Conservation (phyloP, 2,888 invertebrate species). For the Chaetogeoica ovagalla region DNA sequence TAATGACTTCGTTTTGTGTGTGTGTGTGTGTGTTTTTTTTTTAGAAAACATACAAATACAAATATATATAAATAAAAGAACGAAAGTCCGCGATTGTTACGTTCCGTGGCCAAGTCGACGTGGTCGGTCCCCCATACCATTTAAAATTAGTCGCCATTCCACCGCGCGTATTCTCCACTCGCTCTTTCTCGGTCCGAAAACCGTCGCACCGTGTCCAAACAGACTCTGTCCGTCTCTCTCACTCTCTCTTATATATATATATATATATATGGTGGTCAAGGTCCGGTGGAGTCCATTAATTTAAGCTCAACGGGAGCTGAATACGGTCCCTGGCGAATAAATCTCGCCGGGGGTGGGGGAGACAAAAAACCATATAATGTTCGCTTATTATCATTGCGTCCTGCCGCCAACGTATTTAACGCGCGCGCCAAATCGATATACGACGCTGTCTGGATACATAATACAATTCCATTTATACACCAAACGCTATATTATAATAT, state of each 20-base stretch:
- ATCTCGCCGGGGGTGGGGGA: constrained; percentile 9
- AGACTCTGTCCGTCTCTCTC: too few relatives aligned
- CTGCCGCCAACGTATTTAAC: too few relatives aligned
- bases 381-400: constrained; percentile 3
- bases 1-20: constrained; percentile 1
- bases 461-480: too few relatives aligned
- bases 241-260: background rate
- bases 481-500: too few relatives aligned
- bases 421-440: constrained; percentile 1
- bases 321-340: constrained; percentile 22
- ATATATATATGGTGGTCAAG: constrained; percentile 40
- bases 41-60: background rate
- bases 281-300: constrained; percentile 48
- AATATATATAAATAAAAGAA: background rate
- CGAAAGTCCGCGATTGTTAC: constrained; percentile 22
- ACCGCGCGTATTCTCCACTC: background rate
- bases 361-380: constrained; percentile 18
- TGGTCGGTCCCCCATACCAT: constrained; percentile 28
- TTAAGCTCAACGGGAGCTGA: constrained; percentile 26
- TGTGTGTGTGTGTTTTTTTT: background rate
- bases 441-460: constrained; percentile 4
- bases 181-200: constrained; percentile 26
- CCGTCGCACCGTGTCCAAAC: constrained; percentile 49
- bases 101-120: constrained; percentile 26
- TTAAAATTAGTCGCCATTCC: constrained; percentile 47